Evolutionary conservation across 2,113 vertebrate genomes (phyloP).

Genomic region (Todiramphus chloris): DNA sequence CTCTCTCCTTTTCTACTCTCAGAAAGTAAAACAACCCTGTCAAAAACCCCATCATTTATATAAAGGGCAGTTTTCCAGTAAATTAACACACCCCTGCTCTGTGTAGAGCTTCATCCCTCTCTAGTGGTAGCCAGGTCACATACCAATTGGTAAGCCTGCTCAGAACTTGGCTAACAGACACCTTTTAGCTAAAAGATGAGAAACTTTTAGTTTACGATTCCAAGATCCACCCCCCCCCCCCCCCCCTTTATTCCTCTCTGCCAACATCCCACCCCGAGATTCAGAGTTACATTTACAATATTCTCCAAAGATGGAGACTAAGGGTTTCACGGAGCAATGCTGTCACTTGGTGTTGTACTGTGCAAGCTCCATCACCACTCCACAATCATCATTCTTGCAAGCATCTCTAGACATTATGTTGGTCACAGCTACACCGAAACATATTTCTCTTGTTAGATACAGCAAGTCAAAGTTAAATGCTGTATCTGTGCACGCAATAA

Average conservation of each 20-base stretch:
- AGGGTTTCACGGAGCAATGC: not conserved
- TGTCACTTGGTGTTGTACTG: not conserved
- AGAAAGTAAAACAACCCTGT: not conserved
- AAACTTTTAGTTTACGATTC: not conserved
- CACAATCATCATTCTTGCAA: not conserved
- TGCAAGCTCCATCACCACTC: not conserved
- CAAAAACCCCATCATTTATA: not conserved
- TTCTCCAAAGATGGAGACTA: not conserved
- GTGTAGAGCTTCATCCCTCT: constrained; percentile 12
- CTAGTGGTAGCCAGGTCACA: constrained; percentile 22
- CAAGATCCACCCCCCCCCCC: not conserved
- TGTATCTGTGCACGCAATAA: not conserved
- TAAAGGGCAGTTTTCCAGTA: no score
- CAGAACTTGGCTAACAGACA: not conserved
- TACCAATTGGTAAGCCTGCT: not conserved
- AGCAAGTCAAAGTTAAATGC: not conserved
- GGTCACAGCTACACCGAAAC: not conserved
- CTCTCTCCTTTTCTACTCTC: not conserved
- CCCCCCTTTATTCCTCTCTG: not conserved
- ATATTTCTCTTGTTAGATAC: not conserved
- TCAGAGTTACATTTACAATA: not conserved
- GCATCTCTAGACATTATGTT: not conserved
- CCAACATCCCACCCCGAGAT: not conserved
- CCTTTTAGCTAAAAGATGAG: not conserved
- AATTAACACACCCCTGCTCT: not conserved